Conservation (phyloP, 2,797 vertebrate genomes). For the Coreius guichenoti region DNA sequence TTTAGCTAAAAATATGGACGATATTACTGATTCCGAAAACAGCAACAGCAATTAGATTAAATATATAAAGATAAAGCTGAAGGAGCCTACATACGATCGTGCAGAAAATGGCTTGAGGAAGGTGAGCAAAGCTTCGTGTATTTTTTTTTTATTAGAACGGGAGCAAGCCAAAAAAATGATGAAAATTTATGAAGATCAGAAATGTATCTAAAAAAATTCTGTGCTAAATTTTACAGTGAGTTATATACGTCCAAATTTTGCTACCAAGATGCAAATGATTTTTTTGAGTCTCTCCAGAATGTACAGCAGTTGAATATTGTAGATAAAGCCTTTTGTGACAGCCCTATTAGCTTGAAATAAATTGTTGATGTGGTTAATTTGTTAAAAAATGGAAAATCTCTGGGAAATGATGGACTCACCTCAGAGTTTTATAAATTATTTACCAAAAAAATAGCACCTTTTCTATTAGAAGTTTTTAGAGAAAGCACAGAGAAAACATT, state of each 20-base stretch:
- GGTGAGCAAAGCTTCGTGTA: background rate
- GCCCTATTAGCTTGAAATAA: background rate
- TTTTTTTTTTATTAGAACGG: background rate
- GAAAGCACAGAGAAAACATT: background rate
- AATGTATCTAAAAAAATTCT: conserved; percentile 1
- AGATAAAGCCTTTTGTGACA: background rate
- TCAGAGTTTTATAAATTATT: conserved; percentile 22
- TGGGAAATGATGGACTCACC: background rate
- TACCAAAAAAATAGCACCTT: background rate
- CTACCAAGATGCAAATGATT: background rate
- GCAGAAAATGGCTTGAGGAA: conserved; percentile 4
- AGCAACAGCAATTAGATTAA: background rate
- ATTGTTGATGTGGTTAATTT: background rate
- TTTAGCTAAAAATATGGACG: background rate
- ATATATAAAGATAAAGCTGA: background rate
- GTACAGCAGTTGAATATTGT: background rate
- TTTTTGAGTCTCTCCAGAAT: background rate
- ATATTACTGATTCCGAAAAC: too few species aligned
- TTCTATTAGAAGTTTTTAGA: background rate
- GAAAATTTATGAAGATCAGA: background rate
- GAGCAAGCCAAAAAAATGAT: conserved; percentile 16
- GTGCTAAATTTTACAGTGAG: background rate
- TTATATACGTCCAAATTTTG: background rate
- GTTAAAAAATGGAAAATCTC: conserved; percentile 21
- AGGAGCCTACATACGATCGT: background rate